Percentiles rank a stretch among this genome's conserved stretches.
Evolutionary conservation across 2,888 invertebrate species (phyloP).

Genomic region (Drosophila fungiperda): DNA sequence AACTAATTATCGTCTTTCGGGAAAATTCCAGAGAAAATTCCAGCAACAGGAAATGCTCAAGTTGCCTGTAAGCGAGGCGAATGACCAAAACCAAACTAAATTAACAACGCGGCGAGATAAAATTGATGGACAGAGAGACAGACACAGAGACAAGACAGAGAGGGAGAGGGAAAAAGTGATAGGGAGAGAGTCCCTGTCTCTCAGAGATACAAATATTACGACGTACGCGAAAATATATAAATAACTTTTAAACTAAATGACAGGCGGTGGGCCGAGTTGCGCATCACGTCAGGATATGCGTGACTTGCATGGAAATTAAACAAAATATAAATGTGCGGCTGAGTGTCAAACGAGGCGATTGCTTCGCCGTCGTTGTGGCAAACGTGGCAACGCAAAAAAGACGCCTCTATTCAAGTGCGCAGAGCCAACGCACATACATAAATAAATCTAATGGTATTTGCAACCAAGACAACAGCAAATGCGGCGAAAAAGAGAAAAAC

Average conservation of each 20-base stretch:
- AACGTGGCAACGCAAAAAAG: constrained; percentile 47
- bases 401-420: constrained; percentile 34
- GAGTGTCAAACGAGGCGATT: constrained; percentile 71
- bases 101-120: constrained; percentile 46
- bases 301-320: constrained; percentile 78
- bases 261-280: constrained; percentile 17
- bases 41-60: constrained; percentile 45
- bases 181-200: too few relatives aligned
- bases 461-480: constrained; percentile 24
- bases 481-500: constrained; percentile 12
- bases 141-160: background rate
- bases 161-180: background rate
- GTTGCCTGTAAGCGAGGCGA: constrained; percentile 15
- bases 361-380: constrained; percentile 30
- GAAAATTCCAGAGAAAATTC: constrained; percentile 28
- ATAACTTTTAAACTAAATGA: constrained; percentile 65
- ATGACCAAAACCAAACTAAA: constrained; percentile 23
- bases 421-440: constrained; percentile 58
- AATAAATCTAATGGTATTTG: constrained; percentile 73
- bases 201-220: constrained; percentile 31
- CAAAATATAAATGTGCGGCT: constrained; percentile 43
- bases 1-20: constrained; percentile 45
- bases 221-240: constrained; percentile 62
- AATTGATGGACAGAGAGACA: constrained; percentile 4
- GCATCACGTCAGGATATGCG: constrained; percentile 74